These are phyloP conservation scores for Thermophis baileyi DNA, from an alignment of 2,113 vertebrate genomes.

Conservation along the genomic window DNA sequence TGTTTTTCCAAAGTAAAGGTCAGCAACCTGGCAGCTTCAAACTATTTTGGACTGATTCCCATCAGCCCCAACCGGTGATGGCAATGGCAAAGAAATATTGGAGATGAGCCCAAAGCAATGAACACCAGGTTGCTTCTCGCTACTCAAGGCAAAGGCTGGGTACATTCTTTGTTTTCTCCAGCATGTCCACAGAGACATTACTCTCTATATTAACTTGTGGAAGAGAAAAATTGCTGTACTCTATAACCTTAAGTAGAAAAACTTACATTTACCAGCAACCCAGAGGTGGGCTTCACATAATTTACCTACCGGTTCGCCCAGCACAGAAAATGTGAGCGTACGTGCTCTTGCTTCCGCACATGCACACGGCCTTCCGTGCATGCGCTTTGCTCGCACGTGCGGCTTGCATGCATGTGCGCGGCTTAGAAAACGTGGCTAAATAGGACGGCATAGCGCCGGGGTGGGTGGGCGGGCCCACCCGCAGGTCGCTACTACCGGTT, in stretches of 20 bases:
- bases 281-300: too few species aligned
- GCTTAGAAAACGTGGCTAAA: too few species aligned
- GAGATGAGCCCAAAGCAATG: neutral
- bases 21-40: neutral
- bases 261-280: neutral
- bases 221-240: neutral
- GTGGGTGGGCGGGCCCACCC: too few species aligned
- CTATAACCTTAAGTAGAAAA: neutral
- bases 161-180: neutral
- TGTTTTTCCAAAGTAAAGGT: neutral
- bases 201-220: neutral
- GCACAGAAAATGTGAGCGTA: too few species aligned
- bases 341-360: too few species aligned
- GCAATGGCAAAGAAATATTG: neutral
- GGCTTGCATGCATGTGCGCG: too few species aligned
- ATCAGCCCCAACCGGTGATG: neutral
- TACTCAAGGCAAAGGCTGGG: neutral
- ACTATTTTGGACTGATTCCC: neutral
- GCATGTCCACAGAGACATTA: neutral
- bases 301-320: too few species aligned
- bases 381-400: too few species aligned
- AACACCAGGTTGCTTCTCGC: neutral
- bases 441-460: too few species aligned
- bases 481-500: too few species aligned
- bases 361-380: too few species aligned